phyloP scores from a whole-genome alignment of 1,140 invertebrate genomes.

The Hyles euphorbiae region DNA sequence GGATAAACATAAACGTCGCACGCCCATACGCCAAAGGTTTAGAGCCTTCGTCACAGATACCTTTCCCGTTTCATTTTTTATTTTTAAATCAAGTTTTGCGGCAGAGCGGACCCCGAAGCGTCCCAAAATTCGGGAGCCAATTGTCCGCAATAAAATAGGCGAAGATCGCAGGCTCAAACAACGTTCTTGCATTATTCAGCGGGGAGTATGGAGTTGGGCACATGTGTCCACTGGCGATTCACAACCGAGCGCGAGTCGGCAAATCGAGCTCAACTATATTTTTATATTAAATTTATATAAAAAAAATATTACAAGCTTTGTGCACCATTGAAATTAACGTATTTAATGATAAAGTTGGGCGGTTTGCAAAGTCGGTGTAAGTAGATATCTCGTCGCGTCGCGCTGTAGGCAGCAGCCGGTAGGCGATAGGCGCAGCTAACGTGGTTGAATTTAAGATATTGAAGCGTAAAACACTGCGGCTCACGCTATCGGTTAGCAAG shows the following conservation, averaged over 20 bases:
- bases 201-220: constrained; percentile 34
- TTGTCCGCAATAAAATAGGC: constrained; percentile 59
- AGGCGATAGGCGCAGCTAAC: too few species aligned
- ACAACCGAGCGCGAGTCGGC: constrained; percentile 24
- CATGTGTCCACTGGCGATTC: constrained; percentile 60
- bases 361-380: too few species aligned
- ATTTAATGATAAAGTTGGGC: too few species aligned
- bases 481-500: too few species aligned
- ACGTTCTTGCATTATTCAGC: constrained; percentile 61
- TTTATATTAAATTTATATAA: constrained; percentile 1
- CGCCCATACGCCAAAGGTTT: not conserved
- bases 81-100: constrained; percentile 25
- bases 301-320: too few species aligned
- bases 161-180: constrained; percentile 49
- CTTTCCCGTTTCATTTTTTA: constrained; percentile 18
- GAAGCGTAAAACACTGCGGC: too few species aligned
- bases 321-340: too few species aligned
- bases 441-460: too few species aligned
- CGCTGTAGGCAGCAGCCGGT: too few species aligned
- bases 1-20: constrained; percentile 11
- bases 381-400: too few species aligned
- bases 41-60: constrained; percentile 7
- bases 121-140: constrained; percentile 46
- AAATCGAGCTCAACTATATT: constrained; percentile 10
- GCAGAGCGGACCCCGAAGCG: constrained; percentile 17